Conservation (phyloP, 2,888 invertebrate species). For the Orthosia cruda region DNA sequence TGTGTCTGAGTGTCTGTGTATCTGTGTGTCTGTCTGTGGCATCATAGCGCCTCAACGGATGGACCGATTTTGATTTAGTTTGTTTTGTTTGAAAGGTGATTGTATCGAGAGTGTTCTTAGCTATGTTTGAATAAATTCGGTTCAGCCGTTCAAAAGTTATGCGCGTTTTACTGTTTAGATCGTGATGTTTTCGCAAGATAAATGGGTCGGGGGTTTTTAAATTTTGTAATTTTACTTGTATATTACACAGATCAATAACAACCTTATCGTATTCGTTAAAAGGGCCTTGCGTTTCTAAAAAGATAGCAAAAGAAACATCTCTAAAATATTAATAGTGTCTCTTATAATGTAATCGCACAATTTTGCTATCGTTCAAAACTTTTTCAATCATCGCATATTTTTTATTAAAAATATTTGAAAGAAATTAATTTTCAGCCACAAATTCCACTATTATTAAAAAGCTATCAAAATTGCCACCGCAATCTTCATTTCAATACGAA, state of each 20-base stretch:
- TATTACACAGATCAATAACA: neutral
- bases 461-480: neutral
- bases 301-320: neutral
- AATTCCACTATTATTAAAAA: neutral
- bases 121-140: too few species aligned
- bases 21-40: too few species aligned
- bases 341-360: neutral
- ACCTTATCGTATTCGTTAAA: neutral
- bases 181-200: too few species aligned
- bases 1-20: too few species aligned
- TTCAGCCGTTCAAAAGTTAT: too few species aligned
- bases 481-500: conserved; percentile 7
- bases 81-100: too few species aligned
- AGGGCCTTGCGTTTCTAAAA: neutral
- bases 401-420: neutral
- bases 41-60: too few species aligned
- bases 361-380: neutral
- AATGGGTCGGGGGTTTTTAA: too few species aligned
- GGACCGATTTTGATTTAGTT: too few species aligned
- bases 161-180: too few species aligned
- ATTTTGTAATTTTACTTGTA: too few species aligned
- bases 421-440: neutral
- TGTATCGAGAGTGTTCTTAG: too few species aligned
- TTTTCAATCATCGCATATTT: neutral
- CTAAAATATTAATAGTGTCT: neutral